Evolutionary conservation across 1,140 invertebrate genomes (phyloP).

Genomic region (Drosophila truncata): DNA sequence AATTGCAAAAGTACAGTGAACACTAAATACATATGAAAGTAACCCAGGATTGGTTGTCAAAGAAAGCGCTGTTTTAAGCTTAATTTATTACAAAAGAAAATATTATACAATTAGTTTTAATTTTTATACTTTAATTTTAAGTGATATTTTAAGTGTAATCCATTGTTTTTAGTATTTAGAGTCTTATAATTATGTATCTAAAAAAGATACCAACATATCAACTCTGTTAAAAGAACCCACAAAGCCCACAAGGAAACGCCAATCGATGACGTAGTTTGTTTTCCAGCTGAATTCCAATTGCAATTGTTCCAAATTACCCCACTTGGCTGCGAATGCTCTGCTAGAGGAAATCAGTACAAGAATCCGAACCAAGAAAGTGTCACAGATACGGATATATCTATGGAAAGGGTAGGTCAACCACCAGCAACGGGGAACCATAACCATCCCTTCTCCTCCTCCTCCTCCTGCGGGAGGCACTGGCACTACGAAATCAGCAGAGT

Average conservation of each 20-base stretch:
- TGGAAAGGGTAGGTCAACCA: slow-evolving; percentile 27
- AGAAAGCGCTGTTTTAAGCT: no score
- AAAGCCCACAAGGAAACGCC: not conserved
- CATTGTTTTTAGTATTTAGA: no score
- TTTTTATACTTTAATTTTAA: no score
- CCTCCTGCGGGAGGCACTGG: slow-evolving; percentile 1
- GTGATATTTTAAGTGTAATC: no score
- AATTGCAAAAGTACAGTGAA: not conserved
- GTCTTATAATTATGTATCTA: no score
- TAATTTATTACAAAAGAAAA: no score
- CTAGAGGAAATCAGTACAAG: slow-evolving; percentile 22
- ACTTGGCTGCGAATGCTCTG: slow-evolving; percentile 20
- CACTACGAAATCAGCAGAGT: slow-evolving; percentile 4
- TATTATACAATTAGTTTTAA: no score
- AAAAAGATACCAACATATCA: no score
- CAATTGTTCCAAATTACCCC: slow-evolving; percentile 45
- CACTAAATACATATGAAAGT: not conserved
- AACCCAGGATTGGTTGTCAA: no score
- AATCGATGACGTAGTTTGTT: slow-evolving; percentile 42
- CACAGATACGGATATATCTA: slow-evolving; percentile 4
- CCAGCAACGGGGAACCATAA: slow-evolving; percentile 7
- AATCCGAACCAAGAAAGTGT: slow-evolving; percentile 24
- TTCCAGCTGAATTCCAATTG: slow-evolving; percentile 32
- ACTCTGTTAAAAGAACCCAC: not conserved
- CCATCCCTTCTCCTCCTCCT: no score